Conservation (phyloP, 2,797 vertebrate genomes). For the Megalops cyprinoides region DNA sequence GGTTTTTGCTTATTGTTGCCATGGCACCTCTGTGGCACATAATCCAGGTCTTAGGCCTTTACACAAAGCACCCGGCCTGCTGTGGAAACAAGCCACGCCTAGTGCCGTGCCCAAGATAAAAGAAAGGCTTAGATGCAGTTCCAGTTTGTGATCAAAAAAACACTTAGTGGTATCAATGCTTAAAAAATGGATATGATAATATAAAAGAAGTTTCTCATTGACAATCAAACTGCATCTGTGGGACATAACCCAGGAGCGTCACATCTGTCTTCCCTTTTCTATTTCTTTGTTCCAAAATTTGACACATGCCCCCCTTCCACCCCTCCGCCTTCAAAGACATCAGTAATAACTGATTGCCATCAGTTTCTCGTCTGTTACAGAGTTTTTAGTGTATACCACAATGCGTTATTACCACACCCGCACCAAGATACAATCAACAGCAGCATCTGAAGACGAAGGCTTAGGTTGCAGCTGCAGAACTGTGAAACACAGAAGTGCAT, state of each 20-base stretch:
- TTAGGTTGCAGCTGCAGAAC: not conserved
- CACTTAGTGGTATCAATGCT: not conserved
- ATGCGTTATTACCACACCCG: no score
- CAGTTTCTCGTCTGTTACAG: no score
- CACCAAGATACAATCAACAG: not conserved
- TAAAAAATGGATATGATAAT: not conserved
- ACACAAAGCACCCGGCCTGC: no score
- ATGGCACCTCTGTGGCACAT: no score
- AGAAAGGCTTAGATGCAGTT: not conserved
- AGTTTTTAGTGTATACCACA: no score
- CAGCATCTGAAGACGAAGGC: not conserved
- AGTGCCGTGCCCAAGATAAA: no score
- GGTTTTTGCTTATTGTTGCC: no score
- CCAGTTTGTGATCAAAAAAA: not conserved
- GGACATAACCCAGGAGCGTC: not conserved
- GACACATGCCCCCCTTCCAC: no score
- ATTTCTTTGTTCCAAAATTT: not conserved
- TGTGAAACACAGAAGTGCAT: not conserved
- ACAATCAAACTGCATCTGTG: not conserved
- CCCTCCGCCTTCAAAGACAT: no score
- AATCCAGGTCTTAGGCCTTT: no score
- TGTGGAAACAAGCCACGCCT: no score
- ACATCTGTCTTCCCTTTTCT: not conserved
- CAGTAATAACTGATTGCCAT: no score
- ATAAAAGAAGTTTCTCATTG: not conserved